A percentile compares a stretch with the other conserved stretches of the same genome.
Conservation (phyloP, 2,888 invertebrate species). For the Pammene aurita region DNA sequence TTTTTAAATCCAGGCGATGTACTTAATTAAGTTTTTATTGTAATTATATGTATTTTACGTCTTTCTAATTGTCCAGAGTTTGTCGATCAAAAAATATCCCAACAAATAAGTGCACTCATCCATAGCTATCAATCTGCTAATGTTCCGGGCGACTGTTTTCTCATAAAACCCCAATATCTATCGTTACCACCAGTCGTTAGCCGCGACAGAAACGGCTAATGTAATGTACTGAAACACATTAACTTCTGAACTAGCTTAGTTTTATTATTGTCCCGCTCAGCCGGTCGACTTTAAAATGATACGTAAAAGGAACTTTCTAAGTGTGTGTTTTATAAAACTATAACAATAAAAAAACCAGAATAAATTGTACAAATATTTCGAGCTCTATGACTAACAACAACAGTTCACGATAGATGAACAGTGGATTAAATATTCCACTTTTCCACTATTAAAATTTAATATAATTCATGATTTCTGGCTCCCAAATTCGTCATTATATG, state of each 20-base stretch:
- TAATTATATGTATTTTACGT: too few species aligned
- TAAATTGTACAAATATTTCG: not conserved
- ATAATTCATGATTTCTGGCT: too few species aligned
- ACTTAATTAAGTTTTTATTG: too few species aligned
- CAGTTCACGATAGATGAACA: too few species aligned
- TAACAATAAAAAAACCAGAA: not conserved
- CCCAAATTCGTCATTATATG: too few species aligned
- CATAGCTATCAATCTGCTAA: too few species aligned
- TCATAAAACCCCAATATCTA: not conserved
- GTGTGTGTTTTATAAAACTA: not conserved
- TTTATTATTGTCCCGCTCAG: constrained; percentile 15
- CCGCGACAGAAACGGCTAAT: constrained; percentile 10
- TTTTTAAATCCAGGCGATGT: too few species aligned
- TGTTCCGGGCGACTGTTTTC: not conserved
- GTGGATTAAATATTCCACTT: too few species aligned
- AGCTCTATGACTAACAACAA: not conserved
- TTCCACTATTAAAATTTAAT: too few species aligned
- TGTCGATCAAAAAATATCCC: too few species aligned
- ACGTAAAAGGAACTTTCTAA: constrained; percentile 5
- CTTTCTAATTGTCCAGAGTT: too few species aligned
- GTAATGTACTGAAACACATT: constrained; percentile 36
- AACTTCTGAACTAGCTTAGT: constrained; percentile 33
- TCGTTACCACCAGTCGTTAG: constrained; percentile 19
- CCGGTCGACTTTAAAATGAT: constrained; percentile 8
- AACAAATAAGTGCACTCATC: too few species aligned